Conservation (phyloP, 23 tunicate genomes). For the Phallusia fumigata region DNA sequence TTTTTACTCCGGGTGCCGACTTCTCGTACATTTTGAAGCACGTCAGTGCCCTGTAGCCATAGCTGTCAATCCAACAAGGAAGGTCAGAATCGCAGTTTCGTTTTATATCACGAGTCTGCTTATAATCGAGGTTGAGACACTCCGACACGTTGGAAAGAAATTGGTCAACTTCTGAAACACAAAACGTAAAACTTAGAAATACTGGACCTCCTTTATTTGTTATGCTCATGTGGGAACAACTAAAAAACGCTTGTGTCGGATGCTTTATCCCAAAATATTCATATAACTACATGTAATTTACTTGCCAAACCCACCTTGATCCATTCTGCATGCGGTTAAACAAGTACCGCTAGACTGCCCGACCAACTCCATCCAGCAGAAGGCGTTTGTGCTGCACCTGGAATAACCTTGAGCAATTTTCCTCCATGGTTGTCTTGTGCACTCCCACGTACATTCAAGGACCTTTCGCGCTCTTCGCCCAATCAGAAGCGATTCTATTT, state of each 20-base stretch:
- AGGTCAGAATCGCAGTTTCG: constrained; percentile 26
- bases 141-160: constrained; percentile 20
- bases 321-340: constrained; percentile 31
- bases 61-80: constrained; percentile 46
- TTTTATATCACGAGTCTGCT: background rate
- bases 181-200: background rate
- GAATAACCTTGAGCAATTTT: constrained; percentile 40
- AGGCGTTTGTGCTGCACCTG: constrained; percentile 32
- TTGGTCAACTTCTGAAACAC: constrained; percentile 9
- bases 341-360: constrained; percentile 32
- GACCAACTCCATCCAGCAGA: constrained; percentile 37
- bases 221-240: too few relatives aligned
- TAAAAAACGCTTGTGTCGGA: too few relatives aligned
- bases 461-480: constrained; percentile 26
- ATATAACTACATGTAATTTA: too few relatives aligned
- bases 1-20: background rate
- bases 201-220: too few relatives aligned
- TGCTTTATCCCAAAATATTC: too few relatives aligned
- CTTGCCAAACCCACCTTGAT: constrained; percentile 44
- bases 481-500: constrained; percentile 29
- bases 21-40: constrained; percentile 26
- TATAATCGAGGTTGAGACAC: constrained; percentile 19
- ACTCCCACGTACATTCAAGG: constrained; percentile 58
- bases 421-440: constrained; percentile 31
- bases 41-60: constrained; percentile 27